Conservation (phyloP, 2,113 vertebrate species). For the Perca schrenkii region DNA sequence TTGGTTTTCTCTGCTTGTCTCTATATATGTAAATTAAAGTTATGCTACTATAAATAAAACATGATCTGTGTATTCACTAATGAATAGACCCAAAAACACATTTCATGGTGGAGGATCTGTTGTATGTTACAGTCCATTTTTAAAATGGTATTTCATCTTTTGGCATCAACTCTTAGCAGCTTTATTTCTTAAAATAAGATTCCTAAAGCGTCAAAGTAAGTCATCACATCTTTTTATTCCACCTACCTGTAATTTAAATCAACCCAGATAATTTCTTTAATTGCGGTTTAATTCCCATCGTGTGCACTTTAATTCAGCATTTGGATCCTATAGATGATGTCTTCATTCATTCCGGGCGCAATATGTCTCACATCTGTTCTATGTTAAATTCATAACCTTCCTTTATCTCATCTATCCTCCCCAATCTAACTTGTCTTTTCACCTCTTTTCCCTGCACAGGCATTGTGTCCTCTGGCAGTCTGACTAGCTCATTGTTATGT, state of each 20-base stretch:
- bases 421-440: slow-evolving; percentile 62
- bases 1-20: background rate
- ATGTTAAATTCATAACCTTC: slow-evolving; percentile 61
- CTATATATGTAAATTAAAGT: background rate
- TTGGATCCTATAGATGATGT: slow-evolving; percentile 29
- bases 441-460: slow-evolving; percentile 70
- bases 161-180: background rate
- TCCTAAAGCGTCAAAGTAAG: background rate
- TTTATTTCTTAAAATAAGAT: background rate
- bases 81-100: background rate
- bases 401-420: slow-evolving; percentile 38
- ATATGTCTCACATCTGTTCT: slow-evolving; percentile 59
- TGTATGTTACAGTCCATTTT: background rate
- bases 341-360: slow-evolving; percentile 30
- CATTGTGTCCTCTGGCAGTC: slow-evolving; percentile 74
- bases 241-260: background rate
- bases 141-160: background rate
- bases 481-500: slow-evolving; percentile 79
- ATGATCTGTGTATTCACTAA: background rate
- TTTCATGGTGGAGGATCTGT: background rate
- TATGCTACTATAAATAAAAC: background rate
- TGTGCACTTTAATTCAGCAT: slow-evolving; percentile 36
- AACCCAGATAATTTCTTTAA: slow-evolving; percentile 21
- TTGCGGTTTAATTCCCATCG: slow-evolving; percentile 8
- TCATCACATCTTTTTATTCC: slow-evolving; percentile 6